A percentile compares a stretch with the other conserved stretches of the same genome.
These are phyloP conservation scores for Branchipolynoe longqiensis DNA, from an alignment of 2,888 invertebrate genomes.

Conservation along the genomic window DNA sequence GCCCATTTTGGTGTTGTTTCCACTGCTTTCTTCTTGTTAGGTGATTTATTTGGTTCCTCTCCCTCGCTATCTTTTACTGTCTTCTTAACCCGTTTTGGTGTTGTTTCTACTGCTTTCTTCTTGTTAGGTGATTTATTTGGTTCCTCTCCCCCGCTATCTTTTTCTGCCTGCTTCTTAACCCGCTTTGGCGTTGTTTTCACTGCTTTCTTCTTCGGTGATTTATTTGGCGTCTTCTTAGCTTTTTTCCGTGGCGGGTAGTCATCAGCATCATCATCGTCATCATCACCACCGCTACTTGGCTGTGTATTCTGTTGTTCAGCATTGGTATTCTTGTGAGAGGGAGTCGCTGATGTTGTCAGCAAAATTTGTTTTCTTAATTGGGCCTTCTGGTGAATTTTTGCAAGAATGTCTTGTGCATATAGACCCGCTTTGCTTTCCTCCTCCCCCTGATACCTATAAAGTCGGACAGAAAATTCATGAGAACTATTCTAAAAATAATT, in stretches of 20 bases:
- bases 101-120: not conserved
- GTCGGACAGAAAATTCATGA: not conserved
- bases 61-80: too few species aligned
- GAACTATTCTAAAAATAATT: not conserved
- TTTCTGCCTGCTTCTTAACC: not conserved
- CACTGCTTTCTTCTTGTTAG: not conserved
- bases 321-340: not conserved
- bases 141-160: not conserved
- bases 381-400: not conserved
- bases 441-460: not conserved
- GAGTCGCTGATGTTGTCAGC: too few species aligned
- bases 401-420: conserved; percentile 12
- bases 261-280: not conserved
- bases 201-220: not conserved
- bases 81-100: too few species aligned
- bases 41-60: not conserved
- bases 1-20: not conserved
- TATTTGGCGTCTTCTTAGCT: not conserved
- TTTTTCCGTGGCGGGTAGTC: too few species aligned
- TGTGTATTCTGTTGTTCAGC: not conserved
- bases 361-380: not conserved
- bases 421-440: not conserved
- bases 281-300: not conserved
- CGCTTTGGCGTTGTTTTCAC: too few species aligned
- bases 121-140: not conserved